Percentiles rank a stretch among this genome's conserved stretches.
phyloP scores from a whole-genome alignment of 2,888 invertebrate genomes.

The Hermodice carunculata region DNA sequence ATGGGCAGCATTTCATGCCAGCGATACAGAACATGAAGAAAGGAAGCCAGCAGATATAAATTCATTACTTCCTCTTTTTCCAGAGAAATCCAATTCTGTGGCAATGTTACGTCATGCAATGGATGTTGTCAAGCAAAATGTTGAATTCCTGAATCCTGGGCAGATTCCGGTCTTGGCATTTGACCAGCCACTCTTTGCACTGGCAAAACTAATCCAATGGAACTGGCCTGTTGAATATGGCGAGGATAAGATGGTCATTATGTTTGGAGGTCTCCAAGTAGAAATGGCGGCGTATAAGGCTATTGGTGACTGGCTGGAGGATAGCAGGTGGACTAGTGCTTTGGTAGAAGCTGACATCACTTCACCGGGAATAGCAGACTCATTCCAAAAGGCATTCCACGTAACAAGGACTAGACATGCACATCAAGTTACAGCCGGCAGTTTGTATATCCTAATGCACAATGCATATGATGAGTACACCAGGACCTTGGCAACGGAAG shows the following conservation, averaged over 20 bases:
- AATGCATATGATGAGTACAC: too few species aligned
- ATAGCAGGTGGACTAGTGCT: conserved; percentile 8
- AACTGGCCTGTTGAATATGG: not conserved
- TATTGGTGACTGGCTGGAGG: not conserved
- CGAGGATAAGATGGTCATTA: not conserved
- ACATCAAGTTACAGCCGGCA: too few species aligned
- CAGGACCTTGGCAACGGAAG: too few species aligned
- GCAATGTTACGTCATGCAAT: too few species aligned
- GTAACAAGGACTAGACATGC: too few species aligned
- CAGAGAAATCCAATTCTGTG: too few species aligned
- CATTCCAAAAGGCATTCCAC: not conserved
- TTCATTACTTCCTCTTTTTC: too few species aligned
- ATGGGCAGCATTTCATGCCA: too few species aligned
- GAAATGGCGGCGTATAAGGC: not conserved
- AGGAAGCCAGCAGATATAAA: too few species aligned
- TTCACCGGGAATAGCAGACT: not conserved
- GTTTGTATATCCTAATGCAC: too few species aligned
- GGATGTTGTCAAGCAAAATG: too few species aligned
- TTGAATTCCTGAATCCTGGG: not conserved
- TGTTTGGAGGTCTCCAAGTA: not conserved
- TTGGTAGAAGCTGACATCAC: not conserved
- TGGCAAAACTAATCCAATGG: not conserved
- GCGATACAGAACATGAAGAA: too few species aligned
- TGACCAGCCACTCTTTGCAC: not conserved
- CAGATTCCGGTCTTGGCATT: not conserved